A percentile compares a stretch with the other conserved stretches of the same genome.
These are phyloP conservation scores for Xiphorhynchus erythropygius DNA, from an alignment of 2,797 vertebrate genomes.

Conservation along the genomic window DNA sequence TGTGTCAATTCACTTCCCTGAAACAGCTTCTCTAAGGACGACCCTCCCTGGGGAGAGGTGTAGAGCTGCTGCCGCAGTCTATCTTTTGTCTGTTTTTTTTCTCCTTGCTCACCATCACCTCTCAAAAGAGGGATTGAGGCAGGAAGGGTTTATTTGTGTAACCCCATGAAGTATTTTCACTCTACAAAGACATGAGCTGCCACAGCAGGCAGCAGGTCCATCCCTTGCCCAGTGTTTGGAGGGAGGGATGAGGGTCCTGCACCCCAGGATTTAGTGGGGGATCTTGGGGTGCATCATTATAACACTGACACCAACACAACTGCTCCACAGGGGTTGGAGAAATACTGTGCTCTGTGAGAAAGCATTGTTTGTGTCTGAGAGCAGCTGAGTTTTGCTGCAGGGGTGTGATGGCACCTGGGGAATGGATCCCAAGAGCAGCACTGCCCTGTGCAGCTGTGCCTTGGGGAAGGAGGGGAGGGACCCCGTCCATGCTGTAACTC, in stretches of 20 bases:
- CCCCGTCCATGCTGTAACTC: accelerated
- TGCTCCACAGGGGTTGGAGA: accelerated
- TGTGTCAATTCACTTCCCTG: not conserved
- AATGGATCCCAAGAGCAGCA: not conserved
- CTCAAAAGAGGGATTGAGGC: not conserved
- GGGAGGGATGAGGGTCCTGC: not conserved
- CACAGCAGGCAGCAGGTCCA: accelerated
- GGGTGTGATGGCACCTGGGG: not conserved
- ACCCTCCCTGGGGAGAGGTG: not conserved
- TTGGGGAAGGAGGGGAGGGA: not conserved
- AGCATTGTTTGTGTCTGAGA: accelerated
- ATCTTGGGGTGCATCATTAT: accelerated
- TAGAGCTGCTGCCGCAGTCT: not conserved
- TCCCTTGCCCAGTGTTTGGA: not conserved
- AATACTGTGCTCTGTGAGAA: not conserved
- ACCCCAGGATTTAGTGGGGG: accelerated
- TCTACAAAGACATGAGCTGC: accelerated
- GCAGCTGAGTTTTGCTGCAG: accelerated
- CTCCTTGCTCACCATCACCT: not conserved
- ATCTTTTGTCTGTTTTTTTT: not conserved
- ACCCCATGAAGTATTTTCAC: not conserved
- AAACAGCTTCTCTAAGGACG: slow-evolving; percentile 8
- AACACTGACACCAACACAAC: accelerated
- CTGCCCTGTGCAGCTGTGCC: not conserved
- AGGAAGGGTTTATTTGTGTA: not conserved